Evolutionary conservation across 2,797 vertebrate species (phyloP).

Genomic region (Ispidina lecontei): DNA sequence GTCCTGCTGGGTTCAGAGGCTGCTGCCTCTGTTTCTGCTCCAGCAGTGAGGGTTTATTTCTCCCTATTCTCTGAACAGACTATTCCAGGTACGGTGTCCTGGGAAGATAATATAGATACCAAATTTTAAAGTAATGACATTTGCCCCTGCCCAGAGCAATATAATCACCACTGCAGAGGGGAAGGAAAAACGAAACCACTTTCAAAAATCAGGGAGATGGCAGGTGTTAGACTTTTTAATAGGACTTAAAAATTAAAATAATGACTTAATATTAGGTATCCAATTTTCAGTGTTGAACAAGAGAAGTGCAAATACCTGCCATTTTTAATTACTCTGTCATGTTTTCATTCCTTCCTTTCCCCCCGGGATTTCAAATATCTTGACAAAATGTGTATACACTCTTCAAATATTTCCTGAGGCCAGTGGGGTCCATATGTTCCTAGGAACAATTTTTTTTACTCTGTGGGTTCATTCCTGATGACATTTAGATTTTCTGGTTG

Average conservation of each 20-base stretch:
- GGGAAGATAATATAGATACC: slow-evolving; percentile 23
- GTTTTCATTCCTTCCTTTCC: slow-evolving; percentile 74
- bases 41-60: not conserved
- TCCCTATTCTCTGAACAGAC: not conserved
- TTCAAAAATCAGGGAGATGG: slow-evolving; percentile 57
- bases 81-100: not conserved
- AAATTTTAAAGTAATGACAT: slow-evolving; percentile 52
- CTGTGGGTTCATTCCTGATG: slow-evolving; percentile 68
- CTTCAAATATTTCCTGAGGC: slow-evolving; percentile 83
- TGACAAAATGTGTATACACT: slow-evolving; percentile 79
- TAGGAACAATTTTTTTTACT: slow-evolving; percentile 75
- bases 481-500: slow-evolving; percentile 73
- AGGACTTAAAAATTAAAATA: slow-evolving; percentile 69
- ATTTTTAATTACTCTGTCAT: slow-evolving; percentile 81
- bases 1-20: not conserved
- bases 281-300: slow-evolving; percentile 71
- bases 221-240: slow-evolving; percentile 60
- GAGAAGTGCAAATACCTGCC: slow-evolving; percentile 73
- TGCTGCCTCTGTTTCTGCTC: not conserved
- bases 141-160: not conserved
- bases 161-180: slow-evolving; percentile 27
- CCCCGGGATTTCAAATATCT: slow-evolving; percentile 76
- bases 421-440: slow-evolving; percentile 79
- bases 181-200: slow-evolving; percentile 54
- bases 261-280: slow-evolving; percentile 72